phyloP scores from a whole-genome alignment of 2,113 vertebrate species.

The Anhinga rufa region DNA sequence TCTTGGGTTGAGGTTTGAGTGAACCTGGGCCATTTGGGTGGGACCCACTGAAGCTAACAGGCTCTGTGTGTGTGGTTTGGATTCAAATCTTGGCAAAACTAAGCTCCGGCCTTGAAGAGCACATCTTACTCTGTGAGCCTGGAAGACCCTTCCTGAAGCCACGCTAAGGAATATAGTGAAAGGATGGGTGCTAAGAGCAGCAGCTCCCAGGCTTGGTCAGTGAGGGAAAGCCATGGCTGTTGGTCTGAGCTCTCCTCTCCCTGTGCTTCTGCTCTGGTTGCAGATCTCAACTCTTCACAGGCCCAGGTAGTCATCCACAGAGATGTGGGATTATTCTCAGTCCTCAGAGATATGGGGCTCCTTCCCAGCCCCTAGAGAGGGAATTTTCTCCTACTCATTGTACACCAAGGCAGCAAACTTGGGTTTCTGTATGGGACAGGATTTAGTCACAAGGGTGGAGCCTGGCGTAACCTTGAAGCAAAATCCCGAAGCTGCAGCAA shows the following conservation, averaged over 20 bases:
- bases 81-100: background rate
- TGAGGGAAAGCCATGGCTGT: background rate
- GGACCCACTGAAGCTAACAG: background rate
- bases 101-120: background rate
- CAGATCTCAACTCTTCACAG: background rate
- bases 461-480: background rate
- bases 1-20: background rate
- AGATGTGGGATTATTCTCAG: background rate
- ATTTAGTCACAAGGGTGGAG: background rate
- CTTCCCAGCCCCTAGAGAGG: background rate
- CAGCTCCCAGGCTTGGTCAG: background rate
- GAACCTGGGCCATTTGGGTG: constrained; percentile 45
- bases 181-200: background rate
- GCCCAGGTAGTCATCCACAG: background rate
- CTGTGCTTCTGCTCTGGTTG: background rate
- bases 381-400: background rate
- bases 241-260: background rate
- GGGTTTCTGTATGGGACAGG: background rate
- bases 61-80: constrained; percentile 41
- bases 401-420: background rate
- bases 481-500: background rate
- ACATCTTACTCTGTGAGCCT: accelerated
- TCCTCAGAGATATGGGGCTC: background rate
- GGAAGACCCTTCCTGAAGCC: background rate
- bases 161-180: background rate